Evolutionary conservation across 2,888 invertebrate genomes (phyloP), one percentile per base, ranked within the genome.

Genomic region (Acanthococcus lagerstroemiae): DNA sequence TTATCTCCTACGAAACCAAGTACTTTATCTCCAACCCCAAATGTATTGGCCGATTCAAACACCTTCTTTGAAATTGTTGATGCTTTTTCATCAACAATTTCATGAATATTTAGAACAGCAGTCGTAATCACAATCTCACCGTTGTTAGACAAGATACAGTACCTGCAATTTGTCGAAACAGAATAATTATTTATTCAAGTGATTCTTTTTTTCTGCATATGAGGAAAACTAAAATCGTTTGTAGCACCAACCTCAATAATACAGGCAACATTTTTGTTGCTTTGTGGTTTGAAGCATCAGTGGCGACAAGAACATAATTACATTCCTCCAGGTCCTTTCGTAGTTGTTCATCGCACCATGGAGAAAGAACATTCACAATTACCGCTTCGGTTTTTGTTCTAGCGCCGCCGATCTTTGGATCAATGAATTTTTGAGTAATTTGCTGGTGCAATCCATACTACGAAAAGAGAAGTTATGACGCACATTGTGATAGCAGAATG

Each of bases 1-100:
- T 69, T 67, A 48, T 69, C 68, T 9, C 54, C 69, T n/a, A 55
- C 61, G 12, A 63, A 55, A 26, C 45, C 57, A 12, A 60, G 17
- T 21, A 60, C 48, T 66, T 66, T 66, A 27, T 46, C 48, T 48
- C 15, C 50, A 22, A 66, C 15, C 0, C 60, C 45, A 26, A 25
- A 45, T 17, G 63, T n/a, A 15, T 60, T n/a, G 15, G 61, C n/a
- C 12, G 22, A 15, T n/a, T 67, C 55, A 44, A 50, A 17, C 15
- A 67, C 25, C 67, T 54, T 55, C 30, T 45, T 25, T 17, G 44
- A 9, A 55, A 67, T 55, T 24, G 54, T 67, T 44, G 55, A 54
- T 15, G 57, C 60, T 22, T 37, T 45, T 50, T 61, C 52, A 17
- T 30, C 37, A 48, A 27, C 37, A n/a, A 54, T 30, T 54, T 63